Conservation (phyloP, 2,888 invertebrate species). For the Limnephilus rhombicus region DNA sequence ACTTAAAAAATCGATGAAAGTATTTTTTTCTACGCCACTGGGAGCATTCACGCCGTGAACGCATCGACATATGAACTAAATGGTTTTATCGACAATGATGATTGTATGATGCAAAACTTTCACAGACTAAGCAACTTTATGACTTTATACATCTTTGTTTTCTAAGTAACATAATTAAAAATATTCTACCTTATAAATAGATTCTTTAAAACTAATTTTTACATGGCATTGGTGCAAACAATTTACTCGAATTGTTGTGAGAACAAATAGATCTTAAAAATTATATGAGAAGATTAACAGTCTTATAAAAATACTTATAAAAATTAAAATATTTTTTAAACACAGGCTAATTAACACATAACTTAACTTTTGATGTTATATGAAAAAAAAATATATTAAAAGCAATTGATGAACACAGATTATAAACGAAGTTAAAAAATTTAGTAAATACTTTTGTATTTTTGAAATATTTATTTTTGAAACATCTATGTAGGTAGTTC, state of each 20-base stretch:
- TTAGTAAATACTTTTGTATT: background rate
- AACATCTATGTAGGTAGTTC: background rate
- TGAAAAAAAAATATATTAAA: background rate
- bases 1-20: background rate
- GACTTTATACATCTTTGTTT: constrained; percentile 35
- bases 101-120: constrained; percentile 64
- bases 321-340: constrained; percentile 17
- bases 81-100: constrained; percentile 62
- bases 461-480: background rate
- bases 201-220: constrained; percentile 44
- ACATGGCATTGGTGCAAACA: constrained; percentile 54
- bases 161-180: constrained; percentile 10
- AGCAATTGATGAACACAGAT: background rate
- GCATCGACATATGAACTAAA: background rate
- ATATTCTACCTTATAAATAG: constrained; percentile 22
- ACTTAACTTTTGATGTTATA: background rate
- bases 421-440: background rate
- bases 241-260: constrained; percentile 16
- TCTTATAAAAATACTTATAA: constrained; percentile 35
- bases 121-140: constrained; percentile 22
- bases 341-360: background rate
- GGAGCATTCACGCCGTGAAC: background rate
- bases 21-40: background rate
- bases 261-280: constrained; percentile 10
- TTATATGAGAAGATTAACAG: constrained; percentile 36